Evolutionary conservation across 2,113 vertebrate species (phyloP).

Genomic region (Lampris incognitus): DNA sequence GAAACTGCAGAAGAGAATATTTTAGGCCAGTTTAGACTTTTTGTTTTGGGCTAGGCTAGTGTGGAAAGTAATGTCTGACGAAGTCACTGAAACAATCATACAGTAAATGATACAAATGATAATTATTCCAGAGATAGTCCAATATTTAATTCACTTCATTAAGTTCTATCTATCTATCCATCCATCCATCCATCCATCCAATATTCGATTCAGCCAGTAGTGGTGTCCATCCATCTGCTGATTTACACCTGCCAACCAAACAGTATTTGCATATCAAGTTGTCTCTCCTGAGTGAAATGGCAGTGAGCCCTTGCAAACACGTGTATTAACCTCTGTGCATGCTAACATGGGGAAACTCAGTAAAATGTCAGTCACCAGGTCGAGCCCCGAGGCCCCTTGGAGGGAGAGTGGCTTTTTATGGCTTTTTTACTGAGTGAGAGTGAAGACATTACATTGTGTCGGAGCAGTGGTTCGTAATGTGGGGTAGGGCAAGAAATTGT

Average conservation of each 20-base stretch:
- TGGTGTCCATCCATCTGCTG: no score
- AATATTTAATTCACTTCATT: no score
- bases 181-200: no score
- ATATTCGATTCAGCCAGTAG: no score
- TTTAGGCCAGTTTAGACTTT: slow-evolving; percentile 1
- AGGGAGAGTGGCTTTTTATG: slow-evolving; percentile 30
- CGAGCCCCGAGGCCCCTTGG: slow-evolving; percentile 15
- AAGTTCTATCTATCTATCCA: no score
- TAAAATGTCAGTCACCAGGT: slow-evolving; percentile 15
- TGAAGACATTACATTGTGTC: slow-evolving; percentile 12
- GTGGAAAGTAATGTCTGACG: not conserved
- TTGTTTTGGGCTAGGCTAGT: slow-evolving; percentile 9
- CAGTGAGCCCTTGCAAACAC: no score
- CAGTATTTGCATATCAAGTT: no score
- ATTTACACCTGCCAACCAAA: no score
- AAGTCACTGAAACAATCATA: not conserved
- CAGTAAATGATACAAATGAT: not conserved
- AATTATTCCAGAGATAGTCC: not conserved
- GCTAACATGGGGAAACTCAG: slow-evolving; percentile 19
- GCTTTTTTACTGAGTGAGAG: slow-evolving; percentile 23
- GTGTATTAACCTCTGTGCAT: no score
- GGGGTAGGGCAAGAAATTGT: not conserved
- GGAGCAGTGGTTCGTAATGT: not conserved
- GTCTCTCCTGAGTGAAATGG: no score
- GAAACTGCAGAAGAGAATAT: slow-evolving; percentile 6